Base-by-base conservation (phyloP, 2,797 vertebrate species). In the Pterois miles region DNA sequence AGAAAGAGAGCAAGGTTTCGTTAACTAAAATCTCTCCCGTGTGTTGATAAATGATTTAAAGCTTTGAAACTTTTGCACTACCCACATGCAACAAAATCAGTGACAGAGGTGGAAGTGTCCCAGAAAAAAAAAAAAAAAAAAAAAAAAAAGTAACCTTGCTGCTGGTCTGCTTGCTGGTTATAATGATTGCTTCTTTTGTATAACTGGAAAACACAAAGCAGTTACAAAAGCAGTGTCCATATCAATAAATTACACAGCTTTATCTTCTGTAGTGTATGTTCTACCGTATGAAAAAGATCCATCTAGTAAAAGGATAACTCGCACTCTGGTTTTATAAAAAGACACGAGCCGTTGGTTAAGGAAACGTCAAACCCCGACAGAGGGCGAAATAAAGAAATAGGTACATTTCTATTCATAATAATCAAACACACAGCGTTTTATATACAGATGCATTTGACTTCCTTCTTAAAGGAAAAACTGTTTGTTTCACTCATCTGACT, bases 381-480 rank as follows among this genome's bases (percentile, higher is more conserved):
- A 90, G 81, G 92, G 81, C 54, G 59, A 81, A 81, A 88, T 85
- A 86, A 78, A 92, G 90, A 94, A 92, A 91, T 90, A 86, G 74
- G 74, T 88, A 89, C 76, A 89, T 93, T 92, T 93, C 86, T 91
- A 93, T 85, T 91, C 66, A 82, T 85, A 80, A 86, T 79, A 74
- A 90, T 90, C 88, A 94, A 95, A 95, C 93, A 95, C 94, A 94
- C 91, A 93, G 92, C 90, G 76, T 94, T 95, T 94, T 94, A 93
- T 92, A 91, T 88, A 94, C 89, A 94, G 68, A 91, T 80, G 81
- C 43, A 85, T 85, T 89, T 25, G 66, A 89, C 94, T 95, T 95
- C 92, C 92, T 93, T 93, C 92, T 95, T 92, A 93, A 93, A 93
- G 90, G 90, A 92, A 94, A 94, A 90, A 81, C 85, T 80, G 8